These are phyloP conservation scores for Lepidothrix coronata DNA, from an alignment of 2,113 vertebrate genomes.

Conservation along the genomic window DNA sequence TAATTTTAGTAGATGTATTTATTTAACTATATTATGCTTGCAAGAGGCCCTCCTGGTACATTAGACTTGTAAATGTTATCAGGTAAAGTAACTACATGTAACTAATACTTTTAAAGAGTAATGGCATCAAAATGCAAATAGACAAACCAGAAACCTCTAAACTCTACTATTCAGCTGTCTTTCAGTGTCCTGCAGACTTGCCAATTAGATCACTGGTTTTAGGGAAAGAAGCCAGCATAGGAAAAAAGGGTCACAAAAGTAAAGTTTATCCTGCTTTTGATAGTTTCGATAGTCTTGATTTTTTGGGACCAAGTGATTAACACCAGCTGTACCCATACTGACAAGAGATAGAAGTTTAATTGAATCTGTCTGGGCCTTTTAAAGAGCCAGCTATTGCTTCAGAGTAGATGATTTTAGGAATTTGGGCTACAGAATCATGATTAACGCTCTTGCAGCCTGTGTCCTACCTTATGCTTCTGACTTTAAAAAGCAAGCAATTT, in stretches of 20 bases:
- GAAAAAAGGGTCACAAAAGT: background rate
- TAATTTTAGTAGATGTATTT: conserved; percentile 38
- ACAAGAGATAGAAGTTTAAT: background rate
- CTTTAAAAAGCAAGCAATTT: background rate
- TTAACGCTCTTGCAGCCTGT: background rate
- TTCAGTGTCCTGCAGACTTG: background rate
- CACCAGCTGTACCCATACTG: background rate
- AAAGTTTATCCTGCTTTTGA: background rate
- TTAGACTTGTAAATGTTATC: conserved; percentile 59
- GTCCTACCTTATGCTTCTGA: background rate
- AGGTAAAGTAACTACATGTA: conserved; percentile 57
- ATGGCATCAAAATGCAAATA: conserved; percentile 46
- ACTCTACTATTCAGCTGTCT: background rate
- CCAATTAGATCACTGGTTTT: background rate
- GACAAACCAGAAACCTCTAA: background rate
- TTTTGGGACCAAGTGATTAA: background rate
- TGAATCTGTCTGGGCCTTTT: background rate
- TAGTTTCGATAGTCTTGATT: background rate
- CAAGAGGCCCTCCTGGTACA: background rate
- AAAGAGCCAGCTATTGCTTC: background rate
- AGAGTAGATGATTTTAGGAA: background rate
- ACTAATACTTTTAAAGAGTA: conserved; percentile 53
- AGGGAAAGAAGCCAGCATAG: background rate
- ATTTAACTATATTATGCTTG: background rate
- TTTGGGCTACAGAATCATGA: background rate